These are phyloP conservation scores for Cremastobaeus sp. DNA, from an alignment of 2,888 invertebrate genomes.

Conservation along the genomic window DNA sequence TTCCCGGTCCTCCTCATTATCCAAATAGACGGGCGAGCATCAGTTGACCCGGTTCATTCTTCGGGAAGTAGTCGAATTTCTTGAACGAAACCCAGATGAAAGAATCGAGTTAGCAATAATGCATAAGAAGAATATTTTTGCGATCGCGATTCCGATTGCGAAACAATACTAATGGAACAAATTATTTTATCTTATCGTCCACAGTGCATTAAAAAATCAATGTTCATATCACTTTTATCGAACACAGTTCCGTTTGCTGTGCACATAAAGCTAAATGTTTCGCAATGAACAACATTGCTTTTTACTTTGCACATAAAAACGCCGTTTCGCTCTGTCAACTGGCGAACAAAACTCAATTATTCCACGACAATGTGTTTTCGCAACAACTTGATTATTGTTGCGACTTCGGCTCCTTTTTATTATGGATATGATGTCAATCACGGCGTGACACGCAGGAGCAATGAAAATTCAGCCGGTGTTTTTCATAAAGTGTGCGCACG, in stretches of 20 bases:
- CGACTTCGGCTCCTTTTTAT: background rate
- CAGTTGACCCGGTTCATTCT: constrained; percentile 75
- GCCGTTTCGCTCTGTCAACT: background rate
- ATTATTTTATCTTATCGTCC: no score
- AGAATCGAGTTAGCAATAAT: constrained; percentile 44
- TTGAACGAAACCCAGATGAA: constrained; percentile 39
- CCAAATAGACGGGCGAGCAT: constrained; percentile 68
- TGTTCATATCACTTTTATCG: no score
- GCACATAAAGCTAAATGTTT: constrained; percentile 1
- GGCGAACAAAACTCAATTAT: constrained; percentile 1
- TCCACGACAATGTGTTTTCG: constrained; percentile 3
- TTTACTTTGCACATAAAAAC: background rate
- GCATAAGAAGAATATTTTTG: no score
- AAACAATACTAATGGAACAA: no score
- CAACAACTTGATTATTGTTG: constrained; percentile 9
- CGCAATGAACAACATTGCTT: background rate
- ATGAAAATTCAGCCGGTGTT: constrained; percentile 49
- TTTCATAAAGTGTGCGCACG: constrained; percentile 54
- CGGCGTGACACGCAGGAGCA: constrained; percentile 1
- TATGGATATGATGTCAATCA: constrained; percentile 22
- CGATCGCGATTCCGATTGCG: no score
- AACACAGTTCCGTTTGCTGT: no score
- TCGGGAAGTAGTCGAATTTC: constrained; percentile 57
- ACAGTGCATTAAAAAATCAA: no score
- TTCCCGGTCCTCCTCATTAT: constrained; percentile 67